Percentiles rank a stretch among this genome's conserved stretches.
phyloP scores from a whole-genome alignment of 2,113 vertebrate species.

The Brachypteracias leptosomus region DNA sequence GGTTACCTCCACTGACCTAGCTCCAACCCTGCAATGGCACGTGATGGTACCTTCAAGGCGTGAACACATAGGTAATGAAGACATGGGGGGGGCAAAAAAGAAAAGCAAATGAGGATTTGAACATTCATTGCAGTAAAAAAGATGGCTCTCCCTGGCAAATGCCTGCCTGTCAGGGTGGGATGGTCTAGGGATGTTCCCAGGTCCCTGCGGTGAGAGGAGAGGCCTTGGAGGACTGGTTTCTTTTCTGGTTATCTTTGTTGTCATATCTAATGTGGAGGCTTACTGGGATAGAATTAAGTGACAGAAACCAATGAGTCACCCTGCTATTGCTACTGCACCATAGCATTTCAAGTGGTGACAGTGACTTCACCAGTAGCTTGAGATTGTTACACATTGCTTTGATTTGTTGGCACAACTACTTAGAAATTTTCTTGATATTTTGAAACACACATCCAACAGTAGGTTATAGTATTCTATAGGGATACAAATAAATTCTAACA shows the following conservation, averaged over 20 bases:
- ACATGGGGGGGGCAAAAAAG: background rate
- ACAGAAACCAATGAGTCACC: background rate
- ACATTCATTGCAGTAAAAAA: background rate
- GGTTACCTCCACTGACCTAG: rapidly evolving
- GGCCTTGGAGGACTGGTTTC: background rate
- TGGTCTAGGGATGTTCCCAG: background rate
- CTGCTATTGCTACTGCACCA: background rate
- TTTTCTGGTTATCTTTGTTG: background rate
- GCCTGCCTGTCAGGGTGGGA: background rate
- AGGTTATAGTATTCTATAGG: background rate
- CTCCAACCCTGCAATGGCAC: background rate
- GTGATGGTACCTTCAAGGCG: rapidly evolving
- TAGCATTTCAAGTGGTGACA: background rate
- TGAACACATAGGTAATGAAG: rapidly evolving
- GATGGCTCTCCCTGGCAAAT: background rate
- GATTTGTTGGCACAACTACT: background rate
- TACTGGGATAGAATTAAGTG: background rate
- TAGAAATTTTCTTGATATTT: background rate
- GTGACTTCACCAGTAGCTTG: background rate
- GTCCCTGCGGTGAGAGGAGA: background rate
- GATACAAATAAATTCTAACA: background rate
- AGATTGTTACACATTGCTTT: background rate
- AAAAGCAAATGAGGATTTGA: background rate
- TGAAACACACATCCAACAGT: background rate
- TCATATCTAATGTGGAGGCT: background rate